phyloP scores from a whole-genome alignment of 2,888 invertebrate species.

The Thymelicus acteon region DNA sequence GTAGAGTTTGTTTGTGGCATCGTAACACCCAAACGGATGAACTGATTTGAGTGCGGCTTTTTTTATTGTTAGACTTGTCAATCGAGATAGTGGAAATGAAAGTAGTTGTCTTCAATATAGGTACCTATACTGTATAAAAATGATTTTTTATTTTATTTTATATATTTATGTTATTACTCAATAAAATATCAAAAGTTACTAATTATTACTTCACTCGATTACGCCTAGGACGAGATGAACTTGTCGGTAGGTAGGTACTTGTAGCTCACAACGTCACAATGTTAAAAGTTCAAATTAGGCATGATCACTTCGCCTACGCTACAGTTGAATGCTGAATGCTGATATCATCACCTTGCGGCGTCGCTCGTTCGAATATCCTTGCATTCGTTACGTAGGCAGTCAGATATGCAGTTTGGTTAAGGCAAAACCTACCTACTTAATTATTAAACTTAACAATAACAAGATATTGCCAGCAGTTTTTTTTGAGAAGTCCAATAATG shows the following conservation, averaged over 20 bases:
- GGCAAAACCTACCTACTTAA: not conserved
- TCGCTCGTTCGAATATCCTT: conserved; percentile 44
- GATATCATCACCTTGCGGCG: conserved; percentile 46
- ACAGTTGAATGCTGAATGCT: conserved; percentile 43
- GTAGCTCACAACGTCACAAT: conserved; percentile 3
- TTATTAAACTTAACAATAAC: not conserved
- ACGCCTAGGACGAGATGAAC: not conserved
- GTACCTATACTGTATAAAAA: no score
- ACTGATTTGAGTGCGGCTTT: no score
- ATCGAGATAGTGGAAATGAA: no score
- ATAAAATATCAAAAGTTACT: no score
- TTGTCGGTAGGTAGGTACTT: not conserved
- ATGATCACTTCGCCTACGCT: conserved; percentile 42
- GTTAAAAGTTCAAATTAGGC: conserved; percentile 37
- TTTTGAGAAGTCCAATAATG: not conserved
- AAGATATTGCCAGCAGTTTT: not conserved
- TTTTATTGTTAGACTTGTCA: no score
- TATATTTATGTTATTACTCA: no score
- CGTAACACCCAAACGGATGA: no score
- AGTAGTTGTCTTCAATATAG: no score
- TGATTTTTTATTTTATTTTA: no score
- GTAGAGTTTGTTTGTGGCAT: no score
- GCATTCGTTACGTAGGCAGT: conserved; percentile 43
- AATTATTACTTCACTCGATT: no score
- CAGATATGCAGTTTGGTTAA: conserved; percentile 23